These are phyloP conservation scores for Platysteira castanea DNA, from an alignment of 2,113 vertebrate genomes.

Conservation along the genomic window DNA sequence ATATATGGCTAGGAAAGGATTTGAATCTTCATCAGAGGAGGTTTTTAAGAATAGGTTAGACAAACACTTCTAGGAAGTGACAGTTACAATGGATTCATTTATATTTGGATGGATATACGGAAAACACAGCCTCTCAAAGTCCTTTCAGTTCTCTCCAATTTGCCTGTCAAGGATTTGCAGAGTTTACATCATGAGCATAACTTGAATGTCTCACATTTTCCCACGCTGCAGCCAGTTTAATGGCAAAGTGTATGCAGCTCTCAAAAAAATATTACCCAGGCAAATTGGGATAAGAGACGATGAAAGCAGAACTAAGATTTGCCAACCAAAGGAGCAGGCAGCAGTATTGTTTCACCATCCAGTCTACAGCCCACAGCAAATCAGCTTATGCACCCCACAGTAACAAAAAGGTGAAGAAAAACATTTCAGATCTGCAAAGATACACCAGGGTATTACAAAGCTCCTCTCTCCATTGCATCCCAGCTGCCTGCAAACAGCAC, in stretches of 20 bases:
- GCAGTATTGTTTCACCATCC: not conserved
- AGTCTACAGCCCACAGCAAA: not conserved
- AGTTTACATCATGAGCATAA: not conserved
- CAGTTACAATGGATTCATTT: not conserved
- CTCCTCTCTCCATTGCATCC: not conserved
- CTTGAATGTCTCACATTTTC: not conserved
- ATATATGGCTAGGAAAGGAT: not conserved
- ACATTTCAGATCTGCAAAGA: not conserved
- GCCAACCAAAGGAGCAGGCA: not conserved
- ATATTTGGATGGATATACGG: not conserved
- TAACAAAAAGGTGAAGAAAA: not conserved
- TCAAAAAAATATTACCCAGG: not conserved
- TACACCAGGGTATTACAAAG: not conserved
- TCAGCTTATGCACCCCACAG: not conserved
- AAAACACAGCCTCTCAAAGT: constrained; percentile 4
- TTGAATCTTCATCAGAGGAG: not conserved
- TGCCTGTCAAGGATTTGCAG: not conserved
- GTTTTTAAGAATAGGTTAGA: not conserved
- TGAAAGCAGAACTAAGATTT: not conserved
- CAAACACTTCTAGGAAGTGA: not conserved
- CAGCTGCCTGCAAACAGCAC: not conserved
- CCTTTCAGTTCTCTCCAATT: not conserved
- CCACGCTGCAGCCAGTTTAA: not conserved
- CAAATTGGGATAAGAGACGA: not conserved
- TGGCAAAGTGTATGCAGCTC: not conserved